Evolutionary conservation across 2,797 vertebrate species (phyloP).

Genomic region (Bradypodion ventrale): DNA sequence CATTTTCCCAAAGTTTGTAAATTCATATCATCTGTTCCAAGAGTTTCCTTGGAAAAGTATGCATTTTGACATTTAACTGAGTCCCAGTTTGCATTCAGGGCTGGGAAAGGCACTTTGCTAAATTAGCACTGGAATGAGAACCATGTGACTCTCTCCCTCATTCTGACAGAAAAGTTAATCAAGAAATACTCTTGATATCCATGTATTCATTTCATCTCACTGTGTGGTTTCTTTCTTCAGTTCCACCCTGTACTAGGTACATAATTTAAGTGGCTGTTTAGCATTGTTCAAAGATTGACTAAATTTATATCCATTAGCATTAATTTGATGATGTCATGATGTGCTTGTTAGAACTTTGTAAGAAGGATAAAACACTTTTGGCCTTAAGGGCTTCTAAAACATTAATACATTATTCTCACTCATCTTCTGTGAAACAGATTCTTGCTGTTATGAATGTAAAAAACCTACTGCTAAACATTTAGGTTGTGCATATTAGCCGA

Average conservation of each 20-base stretch:
- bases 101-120: neutral
- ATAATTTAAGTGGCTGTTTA: conserved; percentile 35
- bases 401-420: conserved; percentile 75
- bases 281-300: conserved; percentile 33
- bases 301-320: conserved; percentile 68
- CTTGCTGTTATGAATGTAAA: conserved; percentile 81
- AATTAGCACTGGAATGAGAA: neutral
- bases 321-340: conserved; percentile 75
- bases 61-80: neutral
- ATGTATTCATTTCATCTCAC: neutral
- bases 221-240: neutral
- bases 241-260: neutral
- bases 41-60: neutral
- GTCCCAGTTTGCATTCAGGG: neutral
- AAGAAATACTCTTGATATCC: neutral
- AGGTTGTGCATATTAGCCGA: conserved; percentile 77
- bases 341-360: conserved; percentile 75
- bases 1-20: too few species aligned
- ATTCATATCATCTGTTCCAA: too few species aligned
- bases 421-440: conserved; percentile 76
- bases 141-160: neutral
- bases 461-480: conserved; percentile 81
- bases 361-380: conserved; percentile 75
- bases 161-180: neutral
- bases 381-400: conserved; percentile 77